These are phyloP conservation scores for Peromyscus aztecus DNA, from an alignment of 2,797 vertebrate species.

Conservation along the genomic window DNA sequence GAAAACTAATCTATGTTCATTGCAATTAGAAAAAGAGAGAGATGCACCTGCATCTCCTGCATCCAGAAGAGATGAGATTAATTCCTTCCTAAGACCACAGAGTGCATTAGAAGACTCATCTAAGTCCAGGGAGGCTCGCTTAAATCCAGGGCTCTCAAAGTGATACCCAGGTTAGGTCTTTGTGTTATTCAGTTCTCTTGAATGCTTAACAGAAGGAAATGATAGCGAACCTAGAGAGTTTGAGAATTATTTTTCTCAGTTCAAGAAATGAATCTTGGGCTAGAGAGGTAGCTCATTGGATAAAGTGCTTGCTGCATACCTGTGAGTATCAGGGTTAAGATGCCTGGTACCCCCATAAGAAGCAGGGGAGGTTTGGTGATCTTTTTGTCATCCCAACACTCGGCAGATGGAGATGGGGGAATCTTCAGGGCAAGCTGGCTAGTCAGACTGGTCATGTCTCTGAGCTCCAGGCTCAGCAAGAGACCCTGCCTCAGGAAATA, in stretches of 20 bases:
- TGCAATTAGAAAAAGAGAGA: not conserved
- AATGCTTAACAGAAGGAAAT: not conserved
- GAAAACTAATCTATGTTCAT: not conserved
- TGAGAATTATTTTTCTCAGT: not conserved
- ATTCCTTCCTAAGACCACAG: rapidly evolving
- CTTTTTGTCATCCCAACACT: not conserved
- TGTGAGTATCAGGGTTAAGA: not conserved
- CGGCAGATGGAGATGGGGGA: not conserved
- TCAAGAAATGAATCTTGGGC: not conserved
- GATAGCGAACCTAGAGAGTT: not conserved
- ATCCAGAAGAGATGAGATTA: not conserved
- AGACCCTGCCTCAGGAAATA: not conserved
- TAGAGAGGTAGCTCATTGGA: not conserved
- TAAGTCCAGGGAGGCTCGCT: not conserved
- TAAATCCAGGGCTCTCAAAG: not conserved
- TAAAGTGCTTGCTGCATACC: not conserved
- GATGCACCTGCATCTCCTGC: not conserved
- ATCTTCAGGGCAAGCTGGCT: not conserved
- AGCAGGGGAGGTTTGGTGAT: not conserved
- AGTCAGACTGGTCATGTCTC: not conserved
- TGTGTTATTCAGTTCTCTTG: not conserved
- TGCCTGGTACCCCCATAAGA: rapidly evolving
- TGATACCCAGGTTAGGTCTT: no score
- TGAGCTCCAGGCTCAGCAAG: not conserved
- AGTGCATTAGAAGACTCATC: rapidly evolving